Evolutionary conservation across 2,797 vertebrate species (phyloP), one percentile per base, ranked within the genome.

Genomic region (Sibirionetta formosa): DNA sequence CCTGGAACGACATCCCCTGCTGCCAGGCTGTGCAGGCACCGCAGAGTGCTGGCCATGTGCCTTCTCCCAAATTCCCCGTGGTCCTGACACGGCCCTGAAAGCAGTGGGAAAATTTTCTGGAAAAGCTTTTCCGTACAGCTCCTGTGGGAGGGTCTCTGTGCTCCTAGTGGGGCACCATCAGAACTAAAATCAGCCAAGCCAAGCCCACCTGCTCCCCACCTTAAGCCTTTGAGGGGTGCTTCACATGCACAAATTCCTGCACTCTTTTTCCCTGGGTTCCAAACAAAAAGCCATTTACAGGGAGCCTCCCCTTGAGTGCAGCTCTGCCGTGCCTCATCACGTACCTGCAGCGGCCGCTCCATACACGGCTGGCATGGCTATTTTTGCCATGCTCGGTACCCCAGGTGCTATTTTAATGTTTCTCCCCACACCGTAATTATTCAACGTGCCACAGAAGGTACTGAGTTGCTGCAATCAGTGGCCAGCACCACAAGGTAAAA

Each of bases 331-430:
- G 51, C 75, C 46, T 38, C 51, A 64, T 81, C 85, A 75, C 1
- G 5, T 46, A 60, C 24, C 38, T 8, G 2, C 53, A 38, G 79
- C 33, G 8, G 38, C 35, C 1, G 0, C 22, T 12, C 0, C 0
- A 51, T 63, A 63, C 46, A 15, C 1, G 14, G 84, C 64, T 93
- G 38, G 20, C 3, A 2, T n/a, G 58, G 48, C 57, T 93, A 42
- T 89, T 94, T 82, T 80, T 51, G 75, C 60, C 3, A 1, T 54
- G n/a, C 61, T 69, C 11, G 12, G n/a, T 40, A 71, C 56, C 73
- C 56, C 50, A 64, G 70, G 48, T 46, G 31, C 65, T 56, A 64
- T 93, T 91, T 86, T 35, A 48, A 68, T 0, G 1, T 65, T 78
- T 46, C 54, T 66, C 53, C 33, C 58, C 11, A 26, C 63, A 44